These are phyloP conservation scores for Amphipyra berbera DNA, from an alignment of 2,888 invertebrate genomes.

Conservation along the genomic window DNA sequence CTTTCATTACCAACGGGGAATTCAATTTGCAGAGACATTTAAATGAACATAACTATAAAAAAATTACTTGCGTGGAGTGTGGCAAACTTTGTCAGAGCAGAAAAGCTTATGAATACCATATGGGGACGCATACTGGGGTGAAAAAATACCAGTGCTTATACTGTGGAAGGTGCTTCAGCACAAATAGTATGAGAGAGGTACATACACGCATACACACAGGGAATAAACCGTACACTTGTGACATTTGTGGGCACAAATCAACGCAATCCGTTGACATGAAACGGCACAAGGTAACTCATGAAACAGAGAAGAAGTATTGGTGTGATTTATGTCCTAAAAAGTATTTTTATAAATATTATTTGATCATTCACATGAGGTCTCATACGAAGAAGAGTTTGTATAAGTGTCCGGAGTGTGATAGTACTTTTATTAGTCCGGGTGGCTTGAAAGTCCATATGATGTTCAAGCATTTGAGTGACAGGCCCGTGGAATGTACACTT, in stretches of 20 bases:
- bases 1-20: slow-evolving; percentile 3
- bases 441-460: slow-evolving; percentile 31
- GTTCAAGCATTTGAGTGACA: slow-evolving; percentile 32
- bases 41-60: slow-evolving; percentile 13
- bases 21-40: slow-evolving; percentile 13
- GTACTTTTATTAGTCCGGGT: not conserved
- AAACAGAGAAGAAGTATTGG: slow-evolving; percentile 22
- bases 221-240: slow-evolving; percentile 54
- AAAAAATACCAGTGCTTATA: slow-evolving; percentile 64
- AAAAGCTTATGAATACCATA: slow-evolving; percentile 40
- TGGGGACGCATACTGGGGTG: slow-evolving; percentile 61
- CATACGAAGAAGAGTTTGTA: slow-evolving; percentile 51
- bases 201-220: slow-evolving; percentile 61
- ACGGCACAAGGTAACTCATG: slow-evolving; percentile 49
- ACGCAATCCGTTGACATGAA: slow-evolving; percentile 23
- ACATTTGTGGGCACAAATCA: slow-evolving; percentile 44
- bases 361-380: slow-evolving; percentile 42
- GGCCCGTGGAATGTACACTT: slow-evolving; percentile 27
- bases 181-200: not conserved
- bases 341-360: slow-evolving; percentile 33
- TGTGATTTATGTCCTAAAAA: slow-evolving; percentile 60
- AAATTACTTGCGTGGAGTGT: slow-evolving; percentile 37
- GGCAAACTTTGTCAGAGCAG: slow-evolving; percentile 5
- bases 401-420: slow-evolving; percentile 50
- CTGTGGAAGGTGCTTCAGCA: slow-evolving; percentile 62